Base-by-base conservation (phyloP, 2,888 invertebrate species). In the Lepetodrilus schrolli region DNA sequence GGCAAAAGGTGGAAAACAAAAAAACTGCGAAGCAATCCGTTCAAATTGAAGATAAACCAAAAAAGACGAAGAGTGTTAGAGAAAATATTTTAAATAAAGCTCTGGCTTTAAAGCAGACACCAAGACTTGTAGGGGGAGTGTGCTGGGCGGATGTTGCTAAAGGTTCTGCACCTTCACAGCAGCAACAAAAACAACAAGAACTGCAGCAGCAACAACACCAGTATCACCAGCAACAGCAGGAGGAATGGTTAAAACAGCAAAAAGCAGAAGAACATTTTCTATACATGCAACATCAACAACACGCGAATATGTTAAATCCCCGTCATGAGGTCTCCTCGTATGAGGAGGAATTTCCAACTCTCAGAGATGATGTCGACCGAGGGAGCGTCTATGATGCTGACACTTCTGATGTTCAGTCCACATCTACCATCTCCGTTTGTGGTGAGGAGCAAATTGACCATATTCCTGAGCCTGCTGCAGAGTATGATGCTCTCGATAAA, bases 101-200 rank as follows among this genome's bases (percentile, higher is more conserved):
- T 34, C 21, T n/a, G 4, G 23, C 21, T 10, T 4, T 36, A 70
- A 70, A 34, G 17, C 34, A 1, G 20, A 10, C 58, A 4, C 23
- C 23, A 17, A 7, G 58, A 58, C 26, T 30, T 2, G 21, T 50
- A 17, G 37, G 70, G 20, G n/a, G 8, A 13, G 69, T 76, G 74
- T 65, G 79, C 3, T 79, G 79, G 79, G 79, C 79, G 4, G 79
- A 79, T 71, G 72, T 79, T 10, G 79, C 79, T 10, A 65, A 70
- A 4, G 36, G 49, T 36, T 34, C 65, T 13, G 66, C 36, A 21
- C 13, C 70, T 10, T 50, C 26, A 37, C 43, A 47, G 10, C 37
- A 66, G n/a, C 36, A 8, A 23, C 66, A 66, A 17, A 1, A 30
- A 51, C 47, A 3, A n/a, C 48, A 2, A 48, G 66, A 23, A 65